Base-by-base conservation (phyloP, 2,888 invertebrate species). In the Stomorhina lunata region DNA sequence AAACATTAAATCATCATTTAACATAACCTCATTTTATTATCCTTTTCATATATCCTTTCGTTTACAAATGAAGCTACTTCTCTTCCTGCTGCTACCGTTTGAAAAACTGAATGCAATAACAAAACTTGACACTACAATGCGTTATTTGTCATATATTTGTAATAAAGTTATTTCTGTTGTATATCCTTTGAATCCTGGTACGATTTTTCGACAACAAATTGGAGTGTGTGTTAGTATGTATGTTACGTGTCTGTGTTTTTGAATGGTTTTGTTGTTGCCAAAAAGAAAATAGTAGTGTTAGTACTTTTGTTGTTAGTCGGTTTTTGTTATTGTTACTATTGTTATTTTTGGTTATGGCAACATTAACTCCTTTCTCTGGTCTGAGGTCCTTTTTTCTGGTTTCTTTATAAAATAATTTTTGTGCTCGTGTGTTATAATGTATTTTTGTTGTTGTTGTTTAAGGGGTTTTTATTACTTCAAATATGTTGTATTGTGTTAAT, bases 401-500 rank as follows among this genome's bases (percentile, higher is more conserved):
- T 43, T 15, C 50, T 59, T 29, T 45, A 4, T 27, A 34, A 20
- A 15, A 12, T 37, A 7, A 15, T 55, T 34, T 76, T 27, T 27
- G 10, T 65, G 4, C 29, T n/a, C 37, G 15, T 66, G 34, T 48
- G 43, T 69, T 53, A 68, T 25, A 53, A 61, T 80, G 59, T 80
- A 6, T 66, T 65, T 37, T 55, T 71, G 37, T 48, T 75, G 61
- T 65, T 53, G 22, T 10, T 66, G 57, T 57, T 15, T 57, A 61
- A 73, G 61, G 25, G 22, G 20, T 53, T 77, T 73, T 82, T 82
- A 79, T 82, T 79, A 69, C 71, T 75, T 71, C 50, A 82, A 79
- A 79, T 79, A 71, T 82, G 59, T 57, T 79, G 69, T 78, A 71
- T 75, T 82, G 73, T 79, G 79, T 82, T 82, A 82, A 82, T 82